A percentile compares a stretch with the other conserved stretches of the same genome.
Evolutionary conservation across 2,113 vertebrate species (phyloP).

Genomic region (Labeo rohita): DNA sequence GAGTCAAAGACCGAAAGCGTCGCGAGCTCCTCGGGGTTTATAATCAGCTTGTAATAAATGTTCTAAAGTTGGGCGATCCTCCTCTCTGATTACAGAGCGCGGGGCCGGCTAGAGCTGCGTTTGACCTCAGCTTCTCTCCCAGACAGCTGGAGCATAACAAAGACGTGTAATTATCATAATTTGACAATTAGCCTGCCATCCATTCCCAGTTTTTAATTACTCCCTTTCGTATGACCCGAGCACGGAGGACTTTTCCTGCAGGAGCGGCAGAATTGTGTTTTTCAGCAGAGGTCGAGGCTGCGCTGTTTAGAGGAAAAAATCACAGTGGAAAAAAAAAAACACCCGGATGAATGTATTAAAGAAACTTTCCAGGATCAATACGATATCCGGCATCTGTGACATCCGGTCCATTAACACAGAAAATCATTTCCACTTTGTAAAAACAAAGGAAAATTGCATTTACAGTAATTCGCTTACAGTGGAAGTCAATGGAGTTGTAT

Average conservation of each 20-base stretch:
- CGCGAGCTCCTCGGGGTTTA: conserved; percentile 66
- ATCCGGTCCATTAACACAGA: neutral
- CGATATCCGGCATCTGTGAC: neutral
- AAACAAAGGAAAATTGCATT: conserved; percentile 1
- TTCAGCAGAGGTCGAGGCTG: neutral
- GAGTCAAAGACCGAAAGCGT: conserved; percentile 44
- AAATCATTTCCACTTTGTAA: conserved; percentile 4
- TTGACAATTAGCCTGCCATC: conserved; percentile 92
- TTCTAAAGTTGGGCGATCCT: conserved; percentile 66
- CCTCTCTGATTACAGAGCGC: conserved; percentile 68
- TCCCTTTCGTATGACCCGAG: conserved; percentile 81
- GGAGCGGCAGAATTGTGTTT: neutral
- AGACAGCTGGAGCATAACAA: conserved; percentile 88
- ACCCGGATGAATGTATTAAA: neutral
- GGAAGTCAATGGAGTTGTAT: neutral
- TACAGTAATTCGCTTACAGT: neutral
- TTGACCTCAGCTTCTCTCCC: conserved; percentile 81
- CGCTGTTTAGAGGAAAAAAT: neutral
- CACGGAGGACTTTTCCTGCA: conserved; percentile 59
- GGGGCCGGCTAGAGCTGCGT: conserved; percentile 48
- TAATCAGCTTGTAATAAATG: conserved; percentile 86
- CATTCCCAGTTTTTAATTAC: conserved; percentile 89
- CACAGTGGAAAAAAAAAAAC: neutral
- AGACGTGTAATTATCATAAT: conserved; percentile 92
- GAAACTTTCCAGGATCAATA: neutral